A percentile compares a stretch with the other conserved stretches of the same genome.
These are phyloP conservation scores for Amia ocellicauda DNA, from an alignment of 2,113 vertebrate species.

Conservation along the genomic window DNA sequence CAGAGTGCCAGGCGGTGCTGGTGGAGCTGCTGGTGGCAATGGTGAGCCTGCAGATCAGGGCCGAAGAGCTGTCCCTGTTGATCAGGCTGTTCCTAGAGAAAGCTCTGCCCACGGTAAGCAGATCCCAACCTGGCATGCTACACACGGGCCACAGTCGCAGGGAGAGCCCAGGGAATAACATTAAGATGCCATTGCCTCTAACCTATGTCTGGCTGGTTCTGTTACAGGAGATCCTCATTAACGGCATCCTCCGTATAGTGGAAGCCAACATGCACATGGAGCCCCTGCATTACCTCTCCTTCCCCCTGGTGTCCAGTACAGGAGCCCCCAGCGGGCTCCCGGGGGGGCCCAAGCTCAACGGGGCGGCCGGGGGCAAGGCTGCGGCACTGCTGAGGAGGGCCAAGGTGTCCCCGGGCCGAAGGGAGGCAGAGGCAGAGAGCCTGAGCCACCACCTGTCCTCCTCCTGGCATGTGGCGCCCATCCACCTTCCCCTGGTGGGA, in stretches of 20 bases:
- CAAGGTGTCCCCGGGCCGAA: conserved; percentile 63
- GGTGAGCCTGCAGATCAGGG: conserved; percentile 81
- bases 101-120: conserved; percentile 84
- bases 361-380: conserved; percentile 49
- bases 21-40: conserved; percentile 88
- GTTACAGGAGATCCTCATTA: conserved; percentile 81
- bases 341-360: conserved; percentile 55
- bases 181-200: conserved; percentile 7
- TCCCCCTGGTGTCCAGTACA: conserved; percentile 69
- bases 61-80: conserved; percentile 86
- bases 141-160: too few species aligned
- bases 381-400: conserved; percentile 40
- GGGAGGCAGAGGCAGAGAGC: conserved; percentile 60
- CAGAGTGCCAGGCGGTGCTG: conserved; percentile 83
- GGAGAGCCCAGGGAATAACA: too few species aligned
- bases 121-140: conserved; percentile 19
- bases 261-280: conserved; percentile 73
- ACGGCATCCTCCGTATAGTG: conserved; percentile 81
- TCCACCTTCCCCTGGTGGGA: conserved; percentile 86
- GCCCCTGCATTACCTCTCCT: conserved; percentile 83
- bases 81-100: conserved; percentile 90
- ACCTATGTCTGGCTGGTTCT: conserved; percentile 32
- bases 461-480: conserved; percentile 86
- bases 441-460: conserved; percentile 69
- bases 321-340: conserved; percentile 40